A percentile compares a stretch with the other conserved stretches of the same genome.
These are phyloP conservation scores for Rhynchotus rufescens DNA, from an alignment of 2,797 vertebrate genomes.

Conservation along the genomic window DNA sequence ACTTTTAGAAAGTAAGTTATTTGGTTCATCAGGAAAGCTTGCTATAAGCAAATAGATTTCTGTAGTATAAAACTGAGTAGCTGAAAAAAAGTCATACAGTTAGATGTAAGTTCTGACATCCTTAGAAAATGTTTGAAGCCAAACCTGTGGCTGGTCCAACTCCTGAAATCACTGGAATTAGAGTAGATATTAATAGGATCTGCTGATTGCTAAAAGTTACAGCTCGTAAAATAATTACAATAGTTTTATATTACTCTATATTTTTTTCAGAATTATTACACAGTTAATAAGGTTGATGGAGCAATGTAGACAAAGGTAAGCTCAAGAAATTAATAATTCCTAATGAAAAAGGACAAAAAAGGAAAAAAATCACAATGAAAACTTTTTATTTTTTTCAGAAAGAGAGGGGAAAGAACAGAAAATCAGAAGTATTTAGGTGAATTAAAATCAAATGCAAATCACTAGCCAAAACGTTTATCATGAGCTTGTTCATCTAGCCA, in stretches of 20 bases:
- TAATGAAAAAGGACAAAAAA: neutral
- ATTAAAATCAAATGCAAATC: constrained; percentile 13
- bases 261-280: neutral
- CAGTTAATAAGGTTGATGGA: constrained; percentile 5
- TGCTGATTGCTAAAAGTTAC: neutral
- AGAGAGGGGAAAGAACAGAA: neutral
- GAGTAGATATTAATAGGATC: neutral
- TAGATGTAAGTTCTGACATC: neutral
- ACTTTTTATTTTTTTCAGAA: neutral
- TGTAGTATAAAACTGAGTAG: neutral
- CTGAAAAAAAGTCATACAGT: neutral
- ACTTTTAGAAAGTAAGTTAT: neutral
- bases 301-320: neutral
- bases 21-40: constrained; percentile 3
- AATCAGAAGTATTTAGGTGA: neutral
- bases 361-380: neutral
- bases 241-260: neutral
- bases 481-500: neutral
- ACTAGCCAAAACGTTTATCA: neutral
- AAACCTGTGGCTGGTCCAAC: neutral
- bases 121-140: neutral
- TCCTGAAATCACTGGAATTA: neutral
- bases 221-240: neutral
- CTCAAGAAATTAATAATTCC: neutral
- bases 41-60: neutral